Percentiles rank a stretch among this genome's conserved stretches.
Conservation (phyloP, 2,888 invertebrate genomes). For the Drosophila longiperda region DNA sequence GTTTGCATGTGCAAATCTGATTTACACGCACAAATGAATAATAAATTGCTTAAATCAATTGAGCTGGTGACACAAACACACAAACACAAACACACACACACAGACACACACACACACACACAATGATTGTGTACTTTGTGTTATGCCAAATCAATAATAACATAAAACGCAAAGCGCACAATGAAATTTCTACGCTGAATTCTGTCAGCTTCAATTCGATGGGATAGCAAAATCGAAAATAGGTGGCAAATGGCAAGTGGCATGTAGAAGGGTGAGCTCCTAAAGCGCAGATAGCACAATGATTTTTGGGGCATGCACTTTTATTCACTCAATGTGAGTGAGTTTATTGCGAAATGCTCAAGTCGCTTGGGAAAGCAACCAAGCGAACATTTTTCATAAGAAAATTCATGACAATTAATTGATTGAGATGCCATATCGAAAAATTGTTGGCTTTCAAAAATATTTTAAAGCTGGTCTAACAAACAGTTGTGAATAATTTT, state of each 20-base stretch:
- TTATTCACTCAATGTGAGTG: not conserved
- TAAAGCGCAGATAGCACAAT: constrained; percentile 12
- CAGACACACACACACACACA: constrained; percentile 25
- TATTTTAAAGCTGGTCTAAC: not conserved
- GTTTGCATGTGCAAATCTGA: constrained; percentile 79
- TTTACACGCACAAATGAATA: constrained; percentile 81
- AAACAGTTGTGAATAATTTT: not conserved
- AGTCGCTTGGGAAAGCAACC: not conserved
- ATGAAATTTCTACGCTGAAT: constrained; percentile 64
- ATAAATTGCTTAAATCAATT: constrained; percentile 80
- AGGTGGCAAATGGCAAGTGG: not conserved
- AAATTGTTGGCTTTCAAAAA: not conserved
- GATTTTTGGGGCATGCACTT: constrained; percentile 39
- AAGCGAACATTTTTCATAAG: not conserved
- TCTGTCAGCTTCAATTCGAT: constrained; percentile 28
- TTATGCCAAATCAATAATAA: constrained; percentile 75
- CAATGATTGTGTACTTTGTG: constrained; percentile 66
- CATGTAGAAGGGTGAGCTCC: not conserved
- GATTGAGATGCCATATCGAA: not conserved
- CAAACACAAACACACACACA: constrained; percentile 1
- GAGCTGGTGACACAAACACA: constrained; percentile 39
- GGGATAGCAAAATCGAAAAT: constrained; percentile 35
- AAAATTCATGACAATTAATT: not conserved
- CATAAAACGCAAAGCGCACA: constrained; percentile 73
- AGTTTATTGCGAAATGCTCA: not conserved